Conservation (phyloP, 2,113 vertebrate species). For the Elgaria multicarinata region DNA sequence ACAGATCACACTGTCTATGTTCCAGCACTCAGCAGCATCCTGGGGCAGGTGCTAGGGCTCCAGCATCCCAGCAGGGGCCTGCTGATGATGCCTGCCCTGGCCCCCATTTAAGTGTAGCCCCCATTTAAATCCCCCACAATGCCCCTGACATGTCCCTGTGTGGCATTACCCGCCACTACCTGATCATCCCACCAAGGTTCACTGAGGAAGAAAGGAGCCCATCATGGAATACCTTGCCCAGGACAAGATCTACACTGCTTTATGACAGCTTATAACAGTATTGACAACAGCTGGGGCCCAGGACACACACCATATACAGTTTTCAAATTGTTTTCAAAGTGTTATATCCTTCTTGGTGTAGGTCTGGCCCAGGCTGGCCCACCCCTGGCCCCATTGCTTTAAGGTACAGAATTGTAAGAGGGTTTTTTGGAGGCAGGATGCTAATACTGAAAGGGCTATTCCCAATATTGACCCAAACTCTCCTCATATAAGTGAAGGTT, state of each 20-base stretch:
- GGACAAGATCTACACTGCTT: too few species aligned
- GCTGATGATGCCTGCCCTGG: neutral
- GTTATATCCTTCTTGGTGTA: too few species aligned
- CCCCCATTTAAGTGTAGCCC: too few species aligned
- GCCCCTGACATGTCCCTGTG: neutral
- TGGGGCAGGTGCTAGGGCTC: neutral
- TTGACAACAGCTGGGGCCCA: too few species aligned
- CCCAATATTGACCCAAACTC: slow-evolving; percentile 43
- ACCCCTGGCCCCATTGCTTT: slow-evolving; percentile 18
- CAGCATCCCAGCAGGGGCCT: neutral
- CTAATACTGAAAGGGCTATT: slow-evolving; percentile 53
- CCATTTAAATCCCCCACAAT: too few species aligned
- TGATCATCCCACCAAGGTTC: neutral
- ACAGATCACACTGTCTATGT: slow-evolving; percentile 3
- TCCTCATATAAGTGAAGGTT: slow-evolving; percentile 69
- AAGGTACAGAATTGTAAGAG: slow-evolving; percentile 13
- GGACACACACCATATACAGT: too few species aligned
- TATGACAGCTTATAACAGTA: too few species aligned
- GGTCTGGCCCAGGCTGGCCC: too few species aligned
- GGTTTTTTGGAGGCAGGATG: neutral
- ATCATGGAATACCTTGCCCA: neutral
- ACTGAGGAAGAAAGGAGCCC: neutral
- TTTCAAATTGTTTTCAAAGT: too few species aligned
- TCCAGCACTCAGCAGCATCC: neutral
- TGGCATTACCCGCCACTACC: neutral